These are phyloP conservation scores for Bombus breviceps DNA, from an alignment of 1,140 invertebrate species.

Conservation along the genomic window DNA sequence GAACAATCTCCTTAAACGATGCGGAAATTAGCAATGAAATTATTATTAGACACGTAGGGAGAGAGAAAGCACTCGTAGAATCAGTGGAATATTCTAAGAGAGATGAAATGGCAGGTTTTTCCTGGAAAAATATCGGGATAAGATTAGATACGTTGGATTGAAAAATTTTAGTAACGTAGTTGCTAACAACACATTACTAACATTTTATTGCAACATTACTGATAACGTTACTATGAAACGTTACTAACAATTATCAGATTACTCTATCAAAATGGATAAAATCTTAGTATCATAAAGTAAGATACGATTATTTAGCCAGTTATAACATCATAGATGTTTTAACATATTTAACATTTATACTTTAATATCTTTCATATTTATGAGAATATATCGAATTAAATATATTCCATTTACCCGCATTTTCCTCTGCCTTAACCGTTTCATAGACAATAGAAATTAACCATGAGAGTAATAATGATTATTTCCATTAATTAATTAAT, in stretches of 20 bases:
- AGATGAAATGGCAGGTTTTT: neutral
- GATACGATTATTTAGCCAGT: neutral
- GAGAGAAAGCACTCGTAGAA: too few species aligned
- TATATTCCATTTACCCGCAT: too few species aligned
- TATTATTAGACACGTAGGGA: neutral
- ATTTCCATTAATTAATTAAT: too few species aligned
- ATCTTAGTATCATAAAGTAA: neutral
- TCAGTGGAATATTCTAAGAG: neutral
- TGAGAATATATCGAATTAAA: too few species aligned
- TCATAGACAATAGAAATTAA: too few species aligned
- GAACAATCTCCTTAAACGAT: slow-evolving; percentile 1
- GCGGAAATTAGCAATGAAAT: slow-evolving; percentile 4
- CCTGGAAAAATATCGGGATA: neutral
- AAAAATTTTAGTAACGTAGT: neutral
- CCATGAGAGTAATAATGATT: too few species aligned
- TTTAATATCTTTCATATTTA: too few species aligned
- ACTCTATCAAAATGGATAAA: neutral
- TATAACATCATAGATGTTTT: neutral
- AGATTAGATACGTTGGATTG: neutral
- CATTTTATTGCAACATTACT: neutral
- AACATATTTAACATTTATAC: neutral
- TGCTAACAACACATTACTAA: neutral
- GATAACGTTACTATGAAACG: neutral
- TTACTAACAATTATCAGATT: neutral
- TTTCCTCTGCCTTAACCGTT: too few species aligned